Conservation (phyloP, 1,140 invertebrate species). For the Ceratoteleas bidentatus region DNA sequence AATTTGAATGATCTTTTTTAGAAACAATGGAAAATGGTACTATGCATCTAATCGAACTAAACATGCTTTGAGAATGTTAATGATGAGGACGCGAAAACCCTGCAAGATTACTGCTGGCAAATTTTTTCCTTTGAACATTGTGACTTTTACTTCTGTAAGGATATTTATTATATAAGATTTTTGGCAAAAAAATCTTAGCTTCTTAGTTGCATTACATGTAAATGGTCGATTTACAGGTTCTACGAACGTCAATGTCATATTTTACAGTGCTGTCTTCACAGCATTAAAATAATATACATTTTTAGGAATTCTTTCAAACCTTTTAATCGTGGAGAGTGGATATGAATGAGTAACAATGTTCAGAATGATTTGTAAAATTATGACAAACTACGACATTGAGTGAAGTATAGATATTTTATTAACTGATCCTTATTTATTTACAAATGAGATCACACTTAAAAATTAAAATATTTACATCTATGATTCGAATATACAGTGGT, state of each 20-base stretch:
- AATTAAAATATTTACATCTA: too few relatives aligned
- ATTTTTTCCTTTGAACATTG: conserved; percentile 24
- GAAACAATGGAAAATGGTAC: conserved; percentile 54
- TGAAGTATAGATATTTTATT: too few relatives aligned
- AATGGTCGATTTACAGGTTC: conserved; percentile 21
- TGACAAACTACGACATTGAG: too few relatives aligned
- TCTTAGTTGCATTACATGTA: not conserved
- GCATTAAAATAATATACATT: not conserved
- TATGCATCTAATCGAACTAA: conserved; percentile 15
- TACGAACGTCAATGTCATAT: conserved; percentile 39
- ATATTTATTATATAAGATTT: not conserved
- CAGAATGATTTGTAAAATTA: not conserved
- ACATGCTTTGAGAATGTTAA: conserved; percentile 43
- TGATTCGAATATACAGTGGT: not conserved
- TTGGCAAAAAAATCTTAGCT: too few relatives aligned
- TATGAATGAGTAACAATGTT: not conserved
- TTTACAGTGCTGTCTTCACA: conserved; percentile 70
- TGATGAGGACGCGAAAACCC: conserved; percentile 37
- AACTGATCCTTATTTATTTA: too few relatives aligned
- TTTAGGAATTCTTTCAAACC: too few relatives aligned
- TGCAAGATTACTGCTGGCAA: conserved; percentile 34
- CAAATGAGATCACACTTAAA: too few relatives aligned
- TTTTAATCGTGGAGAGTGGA: too few relatives aligned
- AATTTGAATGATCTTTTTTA: conserved; percentile 9
- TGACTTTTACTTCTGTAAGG: conserved; percentile 40